Base-by-base conservation (phyloP, 2,113 vertebrate species). In the Nycticebus coucang region DNA sequence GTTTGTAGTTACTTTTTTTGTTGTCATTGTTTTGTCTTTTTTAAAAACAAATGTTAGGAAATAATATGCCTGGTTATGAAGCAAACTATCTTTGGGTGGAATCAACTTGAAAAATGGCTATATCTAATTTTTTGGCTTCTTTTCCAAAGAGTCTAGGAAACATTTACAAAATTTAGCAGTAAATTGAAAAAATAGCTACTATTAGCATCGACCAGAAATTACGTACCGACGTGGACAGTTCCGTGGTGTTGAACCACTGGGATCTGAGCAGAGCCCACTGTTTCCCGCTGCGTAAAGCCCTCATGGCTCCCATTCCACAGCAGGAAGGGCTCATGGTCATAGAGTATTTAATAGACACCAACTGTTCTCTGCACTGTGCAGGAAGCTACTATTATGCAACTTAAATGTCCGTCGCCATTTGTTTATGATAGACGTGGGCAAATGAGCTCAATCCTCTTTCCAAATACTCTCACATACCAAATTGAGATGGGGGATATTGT, bases 201-300 rank as follows among this genome's bases (percentile, higher is more conserved):
- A 7, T 62, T 30, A 53, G 14, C 0, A 4, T 64, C 74, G 45
- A 26, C 18, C n/a, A 74, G 72, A 86, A 69, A 41, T 1, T 24
- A 41, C 37, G 72, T 66, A 75, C 37, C 7, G 18, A 21, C 1
- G 1, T 18, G 28, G 33, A 12, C 64, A 30, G 19, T 26, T 68
- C 12, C 18, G 2, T 1, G 12, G 18, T 37, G 59, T 35, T 30
- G 2, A 24, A 12, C 14, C 5, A 66, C 3, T 7, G 14, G 2
- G 7, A 0, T 8, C 1, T 5, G 4, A 57, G 1, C 7, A 13
- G n/a, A 64, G 15, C 30, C 4, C 0, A 2, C 24, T 21, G 15
- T 22, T n/a, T 21, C 64, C 1, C n/a, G 5, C 24, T n/a, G 17
- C 2, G 0, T 1, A 0, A 50, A 22, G 18, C 2, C 28, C 19